These are phyloP conservation scores for Drosophila incognita DNA, from an alignment of 2,888 invertebrate species.

Conservation along the genomic window DNA sequence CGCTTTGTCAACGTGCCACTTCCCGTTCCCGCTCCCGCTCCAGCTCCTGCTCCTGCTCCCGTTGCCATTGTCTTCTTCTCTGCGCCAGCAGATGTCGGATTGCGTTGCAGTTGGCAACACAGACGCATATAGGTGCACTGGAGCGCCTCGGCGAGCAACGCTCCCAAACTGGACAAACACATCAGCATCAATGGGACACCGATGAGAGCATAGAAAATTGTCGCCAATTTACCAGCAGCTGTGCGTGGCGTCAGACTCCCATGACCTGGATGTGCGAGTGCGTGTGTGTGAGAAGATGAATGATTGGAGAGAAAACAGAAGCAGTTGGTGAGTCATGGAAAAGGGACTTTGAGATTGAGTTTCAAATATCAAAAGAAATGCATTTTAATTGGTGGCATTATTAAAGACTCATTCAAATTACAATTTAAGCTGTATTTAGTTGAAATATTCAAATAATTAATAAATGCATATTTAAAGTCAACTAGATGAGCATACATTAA, in stretches of 20 bases:
- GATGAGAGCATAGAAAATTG: slow-evolving; percentile 94
- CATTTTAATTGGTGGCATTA: not conserved
- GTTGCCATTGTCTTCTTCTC: slow-evolving; percentile 21
- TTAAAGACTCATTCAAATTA: too few species aligned
- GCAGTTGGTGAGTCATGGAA: not conserved
- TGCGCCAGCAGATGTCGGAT: not conserved
- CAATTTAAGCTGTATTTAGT: not conserved
- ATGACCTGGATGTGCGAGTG: slow-evolving; percentile 87
- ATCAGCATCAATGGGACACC: slow-evolving; percentile 95
- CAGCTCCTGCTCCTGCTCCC: not conserved
- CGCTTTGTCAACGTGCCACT: slow-evolving; percentile 56
- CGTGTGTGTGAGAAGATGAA: slow-evolving; percentile 24
- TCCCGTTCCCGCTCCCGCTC: not conserved
- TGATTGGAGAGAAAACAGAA: not conserved
- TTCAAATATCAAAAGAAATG: not conserved
- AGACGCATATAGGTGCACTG: slow-evolving; percentile 87
- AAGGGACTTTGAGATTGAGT: not conserved
- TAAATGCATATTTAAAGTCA: too few species aligned
- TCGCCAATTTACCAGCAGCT: slow-evolving; percentile 92
- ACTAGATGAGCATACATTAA: too few species aligned
- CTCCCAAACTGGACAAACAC: slow-evolving; percentile 93
- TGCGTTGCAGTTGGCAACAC: slow-evolving; percentile 78
- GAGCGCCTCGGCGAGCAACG: slow-evolving; percentile 91
- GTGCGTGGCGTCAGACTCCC: slow-evolving; percentile 94
- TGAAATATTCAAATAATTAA: not conserved